Evolutionary conservation across 2,113 vertebrate species (phyloP).

Genomic region (Hirundichthys speculiger): DNA sequence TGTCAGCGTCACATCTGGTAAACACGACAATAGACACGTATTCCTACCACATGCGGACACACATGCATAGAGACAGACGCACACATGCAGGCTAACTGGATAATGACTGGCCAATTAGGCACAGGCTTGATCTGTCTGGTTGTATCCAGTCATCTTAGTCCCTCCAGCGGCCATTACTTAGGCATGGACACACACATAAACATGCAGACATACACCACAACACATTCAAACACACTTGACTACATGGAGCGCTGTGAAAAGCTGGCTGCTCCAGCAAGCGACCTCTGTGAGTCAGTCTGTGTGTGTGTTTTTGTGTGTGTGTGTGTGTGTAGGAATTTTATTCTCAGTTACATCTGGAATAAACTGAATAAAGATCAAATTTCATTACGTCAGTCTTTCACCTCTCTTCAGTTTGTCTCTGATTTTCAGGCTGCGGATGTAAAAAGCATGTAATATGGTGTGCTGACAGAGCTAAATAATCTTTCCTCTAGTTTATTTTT

Average conservation of each 20-base stretch:
- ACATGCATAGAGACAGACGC: slow-evolving; percentile 21
- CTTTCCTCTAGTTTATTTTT: no score
- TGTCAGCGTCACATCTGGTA: slow-evolving; percentile 64
- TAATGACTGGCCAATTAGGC: slow-evolving; percentile 79
- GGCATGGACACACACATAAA: slow-evolving; percentile 59
- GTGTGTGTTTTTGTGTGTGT: slow-evolving; percentile 2
- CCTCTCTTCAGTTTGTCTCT: neutral
- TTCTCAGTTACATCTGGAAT: neutral
- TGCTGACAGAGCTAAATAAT: no score
- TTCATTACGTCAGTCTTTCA: neutral
- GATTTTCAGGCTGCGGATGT: neutral
- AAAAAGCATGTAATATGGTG: neutral
- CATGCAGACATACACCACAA: slow-evolving; percentile 31
- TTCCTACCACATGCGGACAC: slow-evolving; percentile 14
- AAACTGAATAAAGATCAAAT: slow-evolving; percentile 3
- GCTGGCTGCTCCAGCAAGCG: slow-evolving; percentile 48
- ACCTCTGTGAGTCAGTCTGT: slow-evolving; percentile 38
- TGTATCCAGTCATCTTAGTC: slow-evolving; percentile 72
- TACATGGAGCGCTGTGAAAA: slow-evolving; percentile 43
- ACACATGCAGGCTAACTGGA: slow-evolving; percentile 65
- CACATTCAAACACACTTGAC: slow-evolving; percentile 44
- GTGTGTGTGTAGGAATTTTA: slow-evolving; percentile 1
- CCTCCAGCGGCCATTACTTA: slow-evolving; percentile 70
- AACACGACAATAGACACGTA: slow-evolving; percentile 54
- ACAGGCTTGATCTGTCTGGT: slow-evolving; percentile 76